Evolutionary conservation across 2,113 vertebrate genomes (phyloP).

Genomic region (Otolemur garnettii): DNA sequence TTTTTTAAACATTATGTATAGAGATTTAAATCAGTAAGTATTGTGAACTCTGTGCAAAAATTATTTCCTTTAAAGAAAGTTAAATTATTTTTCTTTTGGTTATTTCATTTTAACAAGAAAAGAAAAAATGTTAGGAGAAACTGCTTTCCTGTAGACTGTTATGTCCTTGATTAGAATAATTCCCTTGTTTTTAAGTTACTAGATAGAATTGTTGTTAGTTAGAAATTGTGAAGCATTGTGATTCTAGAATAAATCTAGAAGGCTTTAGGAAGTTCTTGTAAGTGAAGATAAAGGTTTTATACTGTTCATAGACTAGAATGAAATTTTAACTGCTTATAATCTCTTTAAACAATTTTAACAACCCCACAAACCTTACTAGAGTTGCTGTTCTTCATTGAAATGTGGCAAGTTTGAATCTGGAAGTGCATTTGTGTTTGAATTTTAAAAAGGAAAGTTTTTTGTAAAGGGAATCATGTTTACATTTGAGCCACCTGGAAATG

Average conservation of each 20-base stretch:
- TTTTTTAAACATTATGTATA: not conserved
- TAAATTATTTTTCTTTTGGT: slow-evolving; percentile 13
- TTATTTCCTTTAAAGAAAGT: slow-evolving; percentile 24
- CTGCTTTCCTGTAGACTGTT: not conserved
- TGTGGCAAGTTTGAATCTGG: slow-evolving; percentile 32
- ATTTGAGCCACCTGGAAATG: slow-evolving; percentile 17
- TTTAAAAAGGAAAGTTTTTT: slow-evolving; percentile 42
- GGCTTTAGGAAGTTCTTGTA: not conserved
- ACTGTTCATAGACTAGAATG: not conserved
- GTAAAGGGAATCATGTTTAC: slow-evolving; percentile 3
- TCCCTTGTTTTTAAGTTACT: slow-evolving; percentile 36
- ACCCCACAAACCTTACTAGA: not conserved
- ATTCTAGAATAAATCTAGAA: slow-evolving; percentile 25
- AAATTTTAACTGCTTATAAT: slow-evolving; percentile 56
- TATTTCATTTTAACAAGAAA: slow-evolving; percentile 48
- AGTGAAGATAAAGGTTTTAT: slow-evolving; percentile 37
- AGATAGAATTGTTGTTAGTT: not conserved
- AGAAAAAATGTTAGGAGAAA: slow-evolving; percentile 15
- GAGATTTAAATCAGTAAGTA: not conserved
- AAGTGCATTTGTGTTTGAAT: not conserved
- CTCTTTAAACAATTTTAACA: not conserved
- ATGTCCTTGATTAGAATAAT: slow-evolving; percentile 38
- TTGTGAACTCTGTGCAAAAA: not conserved
- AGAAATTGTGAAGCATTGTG: not conserved
- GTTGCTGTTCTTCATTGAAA: slow-evolving; percentile 15